These are phyloP conservation scores for Hybos culiciformis DNA, from an alignment of 2,888 invertebrate species.

Conservation along the genomic window DNA sequence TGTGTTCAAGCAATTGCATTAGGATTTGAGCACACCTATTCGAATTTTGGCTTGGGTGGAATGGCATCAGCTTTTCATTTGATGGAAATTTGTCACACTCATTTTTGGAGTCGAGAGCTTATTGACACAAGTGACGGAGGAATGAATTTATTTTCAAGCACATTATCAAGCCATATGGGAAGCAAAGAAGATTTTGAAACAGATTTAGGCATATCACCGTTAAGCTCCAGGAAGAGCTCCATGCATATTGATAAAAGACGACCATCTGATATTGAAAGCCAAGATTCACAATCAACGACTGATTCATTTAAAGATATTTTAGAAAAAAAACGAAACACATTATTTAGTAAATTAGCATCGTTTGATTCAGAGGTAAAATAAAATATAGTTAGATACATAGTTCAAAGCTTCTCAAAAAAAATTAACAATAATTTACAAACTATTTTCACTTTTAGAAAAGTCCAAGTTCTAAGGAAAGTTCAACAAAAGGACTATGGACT, in stretches of 20 bases:
- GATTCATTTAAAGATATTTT: constrained; percentile 92
- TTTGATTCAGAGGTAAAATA: constrained; percentile 82
- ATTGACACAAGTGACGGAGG: constrained; percentile 41
- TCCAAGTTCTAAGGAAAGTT: constrained; percentile 35
- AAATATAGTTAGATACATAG: neutral
- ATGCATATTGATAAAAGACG: constrained; percentile 36
- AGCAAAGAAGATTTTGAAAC: constrained; percentile 48
- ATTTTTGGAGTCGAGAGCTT: constrained; percentile 88
- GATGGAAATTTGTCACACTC: constrained; percentile 96
- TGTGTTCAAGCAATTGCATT: constrained; percentile 77
- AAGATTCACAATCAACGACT: constrained; percentile 61
- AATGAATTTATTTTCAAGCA: constrained; percentile 32
- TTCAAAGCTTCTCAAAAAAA: neutral
- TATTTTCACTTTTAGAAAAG: neutral
- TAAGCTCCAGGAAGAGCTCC: constrained; percentile 39
- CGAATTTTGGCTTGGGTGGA: constrained; percentile 89
- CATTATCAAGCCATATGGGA: constrained; percentile 43
- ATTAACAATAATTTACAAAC: no score
- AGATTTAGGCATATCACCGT: constrained; percentile 47
- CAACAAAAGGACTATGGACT: constrained; percentile 78
- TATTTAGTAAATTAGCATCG: constrained; percentile 75
- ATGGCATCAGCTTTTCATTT: constrained; percentile 96
- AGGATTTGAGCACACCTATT: constrained; percentile 83
- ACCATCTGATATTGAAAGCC: constrained; percentile 52
- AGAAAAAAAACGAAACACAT: constrained; percentile 77